Base-by-base conservation (phyloP, 2,113 vertebrate species). In the Corythoichthys haematopterus region DNA sequence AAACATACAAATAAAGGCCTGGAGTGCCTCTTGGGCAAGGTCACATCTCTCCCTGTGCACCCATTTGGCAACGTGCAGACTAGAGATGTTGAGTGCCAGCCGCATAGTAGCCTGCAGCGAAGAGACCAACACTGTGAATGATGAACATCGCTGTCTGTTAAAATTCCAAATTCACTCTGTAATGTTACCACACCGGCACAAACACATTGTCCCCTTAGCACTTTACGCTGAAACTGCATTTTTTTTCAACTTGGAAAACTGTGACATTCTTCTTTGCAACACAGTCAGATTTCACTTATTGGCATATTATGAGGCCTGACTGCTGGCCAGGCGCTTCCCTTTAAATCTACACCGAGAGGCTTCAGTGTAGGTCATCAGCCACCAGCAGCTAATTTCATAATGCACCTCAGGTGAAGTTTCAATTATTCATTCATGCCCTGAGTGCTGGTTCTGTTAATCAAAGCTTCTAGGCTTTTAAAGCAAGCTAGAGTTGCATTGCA, bases 321-420 rank as follows among this genome's bases (percentile, higher is more conserved):
- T 80, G 74, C 75, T 72, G 75, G 74, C 80, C 81, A 69, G 82
- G 76, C 74, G 75, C 65, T 75, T 69, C 66, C 63, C 67, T 40
- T 52, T 69, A 82, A 79, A 89, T 85, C 83, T 87, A 85, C 77
- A 81, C 74, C 51, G 77, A 75, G 65, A 74, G 66, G 69, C 81
- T 78, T 69, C 67, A 71, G 72, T 70, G 70, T 50, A 80, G 84
- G 80, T 88, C 81, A 81, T 69, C 71, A 75, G 51, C 75, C 75
- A 68, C 67, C 74, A 67, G 75, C 66, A 84, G 76, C 75, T 88
- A 85, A 87, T 90, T 90, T 91, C 83, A 88, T 89, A 88, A 89
- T 90, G 88, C 74, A 89, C 80, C 73, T 69, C 64, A 59, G 66
- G 81, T 66, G 3, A 81, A 80, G 78, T 68, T 78, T 85, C 69